A percentile compares a stretch with the other conserved stretches of the same genome.
phyloP scores from a whole-genome alignment of 2,113 vertebrate genomes.

The Mus pahari region DNA sequence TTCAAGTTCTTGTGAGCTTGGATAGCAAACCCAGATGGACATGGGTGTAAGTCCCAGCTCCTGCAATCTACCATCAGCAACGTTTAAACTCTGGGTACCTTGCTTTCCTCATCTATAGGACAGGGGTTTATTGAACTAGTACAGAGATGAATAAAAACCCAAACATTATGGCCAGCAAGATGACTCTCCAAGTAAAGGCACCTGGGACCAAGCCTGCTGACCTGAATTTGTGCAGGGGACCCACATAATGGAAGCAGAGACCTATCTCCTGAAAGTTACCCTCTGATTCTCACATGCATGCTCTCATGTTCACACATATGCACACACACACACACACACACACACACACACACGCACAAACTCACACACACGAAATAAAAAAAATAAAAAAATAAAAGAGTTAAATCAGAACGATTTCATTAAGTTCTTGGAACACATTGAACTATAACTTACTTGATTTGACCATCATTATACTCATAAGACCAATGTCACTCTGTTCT shows the following conservation, averaged over 20 bases:
- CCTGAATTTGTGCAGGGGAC: not conserved
- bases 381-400: not conserved
- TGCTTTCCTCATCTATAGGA: not conserved
- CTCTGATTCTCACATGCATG: not conserved
- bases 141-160: not conserved
- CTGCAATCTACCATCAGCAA: not conserved
- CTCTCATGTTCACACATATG: not conserved
- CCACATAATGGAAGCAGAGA: not conserved
- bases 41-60: not conserved
- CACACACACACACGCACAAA: too few relatives aligned
- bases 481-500: not conserved
- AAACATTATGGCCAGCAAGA: not conserved
- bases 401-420: not conserved
- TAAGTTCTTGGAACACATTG: not conserved
- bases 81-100: not conserved
- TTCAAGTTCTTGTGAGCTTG: conserved; percentile 9
- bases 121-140: not conserved
- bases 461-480: not conserved
- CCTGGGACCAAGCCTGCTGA: not conserved
- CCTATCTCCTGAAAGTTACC: not conserved
- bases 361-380: not conserved
- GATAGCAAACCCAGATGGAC: not conserved
- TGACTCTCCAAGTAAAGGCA: not conserved
- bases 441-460: not conserved
- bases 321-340: not conserved